phyloP scores from a whole-genome alignment of 2,888 invertebrate species.

The Cotesia congregata region DNA sequence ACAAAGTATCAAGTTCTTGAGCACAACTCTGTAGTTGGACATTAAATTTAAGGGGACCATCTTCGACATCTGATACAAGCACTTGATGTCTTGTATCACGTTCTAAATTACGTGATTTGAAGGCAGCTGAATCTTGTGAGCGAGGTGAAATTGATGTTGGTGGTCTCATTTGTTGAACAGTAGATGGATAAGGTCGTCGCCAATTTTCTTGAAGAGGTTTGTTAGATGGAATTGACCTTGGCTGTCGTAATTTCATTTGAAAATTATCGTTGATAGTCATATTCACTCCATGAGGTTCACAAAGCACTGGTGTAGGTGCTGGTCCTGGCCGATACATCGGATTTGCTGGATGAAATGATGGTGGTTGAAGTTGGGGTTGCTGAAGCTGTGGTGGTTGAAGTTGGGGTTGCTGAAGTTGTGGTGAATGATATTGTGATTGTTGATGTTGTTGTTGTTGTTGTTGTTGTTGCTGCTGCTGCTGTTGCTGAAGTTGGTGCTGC shows the following conservation, averaged over 20 bases:
- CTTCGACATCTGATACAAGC: slow-evolving; percentile 82
- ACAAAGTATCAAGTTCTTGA: slow-evolving; percentile 77
- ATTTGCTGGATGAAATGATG: background rate
- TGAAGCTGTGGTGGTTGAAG: background rate
- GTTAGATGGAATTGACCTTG: background rate
- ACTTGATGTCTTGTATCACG: slow-evolving; percentile 77
- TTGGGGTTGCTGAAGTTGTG: background rate
- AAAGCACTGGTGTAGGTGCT: background rate
- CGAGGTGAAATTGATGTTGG: slow-evolving; percentile 34
- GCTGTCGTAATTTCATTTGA: background rate
- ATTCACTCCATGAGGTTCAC: background rate
- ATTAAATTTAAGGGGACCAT: slow-evolving; percentile 84
- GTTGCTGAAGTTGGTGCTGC: background rate
- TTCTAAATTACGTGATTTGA: slow-evolving; percentile 67
- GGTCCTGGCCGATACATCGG: background rate
- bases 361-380: background rate
- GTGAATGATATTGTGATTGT: too few relatives aligned
- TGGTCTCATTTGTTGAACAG: slow-evolving; percentile 24
- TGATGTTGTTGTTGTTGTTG: too few relatives aligned
- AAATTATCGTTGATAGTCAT: background rate
- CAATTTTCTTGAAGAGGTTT: slow-evolving; percentile 12
- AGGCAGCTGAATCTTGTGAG: slow-evolving; percentile 61
- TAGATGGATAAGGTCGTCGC: slow-evolving; percentile 11
- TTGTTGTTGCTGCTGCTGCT: too few relatives aligned
- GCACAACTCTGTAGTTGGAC: slow-evolving; percentile 79